A percentile compares a stretch with the other conserved stretches of the same genome.
phyloP scores from a whole-genome alignment of 2,888 invertebrate species.

The Clostera curtula region DNA sequence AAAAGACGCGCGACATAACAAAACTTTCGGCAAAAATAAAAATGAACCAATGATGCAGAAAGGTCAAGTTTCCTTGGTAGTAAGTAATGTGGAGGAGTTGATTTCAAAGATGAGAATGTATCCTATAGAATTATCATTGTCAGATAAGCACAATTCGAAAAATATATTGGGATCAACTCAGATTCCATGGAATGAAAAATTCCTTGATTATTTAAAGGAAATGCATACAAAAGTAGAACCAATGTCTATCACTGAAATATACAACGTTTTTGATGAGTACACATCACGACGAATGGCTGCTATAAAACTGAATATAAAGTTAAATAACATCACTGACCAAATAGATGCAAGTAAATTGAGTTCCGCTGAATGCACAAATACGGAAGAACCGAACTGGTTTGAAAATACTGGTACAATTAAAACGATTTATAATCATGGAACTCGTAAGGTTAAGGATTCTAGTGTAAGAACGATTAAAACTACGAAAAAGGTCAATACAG shows the following conservation, averaged over 20 bases:
- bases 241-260: constrained; percentile 25
- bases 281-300: constrained; percentile 42
- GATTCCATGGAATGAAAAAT: constrained; percentile 43
- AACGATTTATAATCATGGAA: constrained; percentile 28
- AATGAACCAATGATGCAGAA: constrained; percentile 21
- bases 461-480: constrained; percentile 4
- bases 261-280: constrained; percentile 43
- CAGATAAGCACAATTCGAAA: constrained; percentile 27
- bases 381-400: constrained; percentile 4
- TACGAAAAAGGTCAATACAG: no score
- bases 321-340: constrained; percentile 33
- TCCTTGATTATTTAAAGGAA: constrained; percentile 37
- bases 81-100: constrained; percentile 28
- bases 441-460: constrained; percentile 9
- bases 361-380: no score
- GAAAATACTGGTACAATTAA: constrained; percentile 29
- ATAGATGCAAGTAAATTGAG: constrained; percentile 17
- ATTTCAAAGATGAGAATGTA: constrained; percentile 39
- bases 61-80: constrained; percentile 34
- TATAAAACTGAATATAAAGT: constrained; percentile 39
- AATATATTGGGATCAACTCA: constrained; percentile 35
- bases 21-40: no score
- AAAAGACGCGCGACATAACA: no score
- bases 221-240: constrained; percentile 15
- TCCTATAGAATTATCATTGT: constrained; percentile 46